Percentiles rank a stretch among this genome's conserved stretches.
phyloP scores from a whole-genome alignment of 2,113 vertebrate genomes.

The Neotoma lepida region DNA sequence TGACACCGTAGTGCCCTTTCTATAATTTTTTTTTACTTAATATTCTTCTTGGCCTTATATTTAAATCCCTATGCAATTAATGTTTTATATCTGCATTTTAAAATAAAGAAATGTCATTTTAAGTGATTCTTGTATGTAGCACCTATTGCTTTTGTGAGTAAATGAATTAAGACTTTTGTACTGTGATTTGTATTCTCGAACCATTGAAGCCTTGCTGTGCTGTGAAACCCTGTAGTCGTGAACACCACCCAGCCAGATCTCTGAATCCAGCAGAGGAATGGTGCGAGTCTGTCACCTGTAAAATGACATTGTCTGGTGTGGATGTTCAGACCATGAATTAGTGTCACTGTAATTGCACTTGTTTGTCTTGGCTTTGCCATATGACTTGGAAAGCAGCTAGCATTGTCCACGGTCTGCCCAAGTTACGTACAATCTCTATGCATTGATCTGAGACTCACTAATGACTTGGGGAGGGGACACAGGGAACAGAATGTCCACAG shows the following conservation, averaged over 20 bases:
- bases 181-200: conserved; percentile 84
- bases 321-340: conserved; percentile 14
- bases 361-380: conserved; percentile 78
- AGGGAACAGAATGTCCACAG: neutral
- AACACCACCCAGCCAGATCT: conserved; percentile 39
- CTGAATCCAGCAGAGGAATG: neutral
- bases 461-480: conserved; percentile 52
- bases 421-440: conserved; percentile 59
- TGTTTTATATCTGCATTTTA: conserved; percentile 86
- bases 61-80: conserved; percentile 91
- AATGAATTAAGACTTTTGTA: conserved; percentile 84
- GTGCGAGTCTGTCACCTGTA: conserved; percentile 15
- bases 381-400: conserved; percentile 75
- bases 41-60: conserved; percentile 90
- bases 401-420: conserved; percentile 73
- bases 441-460: conserved; percentile 81
- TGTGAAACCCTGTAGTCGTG: conserved; percentile 55
- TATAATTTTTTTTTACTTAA: conserved; percentile 83
- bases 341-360: conserved; percentile 57
- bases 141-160: conserved; percentile 82
- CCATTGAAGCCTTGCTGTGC: conserved; percentile 53
- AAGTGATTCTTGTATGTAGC: conserved; percentile 83
- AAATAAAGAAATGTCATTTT: conserved; percentile 80
- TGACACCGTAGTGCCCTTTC: conserved; percentile 87
- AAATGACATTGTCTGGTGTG: neutral